A percentile compares a stretch with the other conserved stretches of the same genome.
phyloP scores from a whole-genome alignment of 2,888 invertebrate species.

The Ochlodes sylvanus region DNA sequence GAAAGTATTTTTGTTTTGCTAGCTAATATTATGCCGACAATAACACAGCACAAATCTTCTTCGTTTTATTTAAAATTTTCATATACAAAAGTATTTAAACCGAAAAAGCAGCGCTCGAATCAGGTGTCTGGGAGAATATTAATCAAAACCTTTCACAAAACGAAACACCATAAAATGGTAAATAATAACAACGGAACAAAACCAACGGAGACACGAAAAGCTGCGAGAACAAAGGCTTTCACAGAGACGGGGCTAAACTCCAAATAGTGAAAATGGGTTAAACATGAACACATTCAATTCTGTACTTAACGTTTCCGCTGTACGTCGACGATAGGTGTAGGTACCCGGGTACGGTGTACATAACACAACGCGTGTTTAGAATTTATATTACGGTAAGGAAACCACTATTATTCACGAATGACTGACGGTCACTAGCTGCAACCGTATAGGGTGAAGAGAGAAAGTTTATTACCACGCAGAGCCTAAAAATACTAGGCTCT shows the following conservation, averaged over 20 bases:
- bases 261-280: constrained; percentile 34
- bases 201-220: constrained; percentile 13
- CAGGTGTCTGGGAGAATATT: neutral
- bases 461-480: constrained; percentile 19
- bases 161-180: constrained; percentile 11
- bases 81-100: too few species aligned
- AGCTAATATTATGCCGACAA: too few species aligned
- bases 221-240: constrained; percentile 23
- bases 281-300: constrained; percentile 24
- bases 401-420: constrained; percentile 27
- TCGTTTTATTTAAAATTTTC: too few species aligned
- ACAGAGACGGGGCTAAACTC: constrained; percentile 18
- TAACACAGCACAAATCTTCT: too few species aligned
- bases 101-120: too few species aligned
- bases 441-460: constrained; percentile 26
- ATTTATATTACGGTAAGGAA: constrained; percentile 27
- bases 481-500: constrained; percentile 19
- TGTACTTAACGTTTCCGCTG: constrained; percentile 32
- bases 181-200: constrained; percentile 26
- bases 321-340: neutral
- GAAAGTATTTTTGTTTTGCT: too few species aligned
- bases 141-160: constrained; percentile 2
- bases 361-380: constrained; percentile 27
- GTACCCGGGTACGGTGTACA: constrained; percentile 11
- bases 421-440: constrained; percentile 26